phyloP scores from a whole-genome alignment of 1,140 invertebrate species.

The Hestina assimilis region DNA sequence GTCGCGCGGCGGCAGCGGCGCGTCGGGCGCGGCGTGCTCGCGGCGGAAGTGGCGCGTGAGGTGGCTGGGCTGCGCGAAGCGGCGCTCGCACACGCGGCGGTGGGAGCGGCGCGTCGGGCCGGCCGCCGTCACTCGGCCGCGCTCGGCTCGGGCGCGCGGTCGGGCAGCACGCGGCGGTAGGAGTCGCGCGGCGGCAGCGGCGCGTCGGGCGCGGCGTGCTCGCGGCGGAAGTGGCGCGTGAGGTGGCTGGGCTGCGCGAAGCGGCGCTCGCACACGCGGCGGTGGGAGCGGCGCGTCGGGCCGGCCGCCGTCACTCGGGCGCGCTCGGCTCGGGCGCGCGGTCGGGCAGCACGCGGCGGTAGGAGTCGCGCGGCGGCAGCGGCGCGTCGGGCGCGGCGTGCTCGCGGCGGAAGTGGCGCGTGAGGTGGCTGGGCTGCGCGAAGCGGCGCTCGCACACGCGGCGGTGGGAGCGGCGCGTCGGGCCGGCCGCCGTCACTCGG shows the following conservation, averaged over 20 bases:
- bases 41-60: constrained; percentile 60
- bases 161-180: constrained; percentile 27
- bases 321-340: neutral
- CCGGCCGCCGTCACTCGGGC: too few relatives aligned
- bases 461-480: neutral
- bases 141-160: constrained; percentile 5
- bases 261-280: neutral
- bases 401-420: constrained; percentile 60
- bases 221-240: constrained; percentile 59
- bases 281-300: neutral
- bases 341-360: constrained; percentile 21
- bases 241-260: constrained; percentile 66
- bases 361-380: constrained; percentile 49
- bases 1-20: too few relatives aligned
- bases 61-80: constrained; percentile 66
- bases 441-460: constrained; percentile 13
- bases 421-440: constrained; percentile 64
- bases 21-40: constrained; percentile 58
- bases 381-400: constrained; percentile 58
- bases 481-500: too few relatives aligned
- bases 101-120: too few relatives aligned
- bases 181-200: too few relatives aligned
- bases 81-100: too few relatives aligned
- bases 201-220: constrained; percentile 56
- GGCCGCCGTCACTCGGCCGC: too few relatives aligned